A percentile compares a stretch with the other conserved stretches of the same genome.
Evolutionary conservation across 2,113 vertebrate species (phyloP).

Genomic region (Dermatemys mawii): DNA sequence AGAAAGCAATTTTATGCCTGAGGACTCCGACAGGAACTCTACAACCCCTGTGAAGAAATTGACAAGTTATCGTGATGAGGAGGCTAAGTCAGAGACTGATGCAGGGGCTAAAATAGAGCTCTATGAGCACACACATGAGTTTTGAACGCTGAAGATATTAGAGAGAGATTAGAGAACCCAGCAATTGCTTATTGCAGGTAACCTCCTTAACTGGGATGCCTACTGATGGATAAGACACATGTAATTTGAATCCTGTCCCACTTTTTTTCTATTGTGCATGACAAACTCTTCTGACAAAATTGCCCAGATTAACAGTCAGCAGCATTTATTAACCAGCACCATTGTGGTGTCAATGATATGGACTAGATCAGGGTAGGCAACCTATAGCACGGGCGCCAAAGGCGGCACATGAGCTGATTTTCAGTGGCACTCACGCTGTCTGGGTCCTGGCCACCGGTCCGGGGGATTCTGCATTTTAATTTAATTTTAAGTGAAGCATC

Average conservation of each 20-base stretch:
- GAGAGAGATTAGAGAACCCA: not conserved
- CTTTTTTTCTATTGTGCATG: slow-evolving; percentile 4
- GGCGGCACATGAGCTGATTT: too few species aligned
- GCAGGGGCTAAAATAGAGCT: slow-evolving; percentile 9
- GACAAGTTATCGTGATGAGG: not conserved
- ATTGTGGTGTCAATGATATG: fast-evolving
- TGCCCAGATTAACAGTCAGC: not conserved
- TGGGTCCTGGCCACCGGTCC: too few species aligned
- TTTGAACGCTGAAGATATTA: not conserved
- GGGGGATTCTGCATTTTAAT: too few species aligned
- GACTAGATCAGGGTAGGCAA: too few species aligned
- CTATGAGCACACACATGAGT: fast-evolving
- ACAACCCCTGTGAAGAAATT: slow-evolving; percentile 21
- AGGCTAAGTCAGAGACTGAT: slow-evolving; percentile 40
- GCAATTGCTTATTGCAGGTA: slow-evolving; percentile 22
- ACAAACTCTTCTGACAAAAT: not conserved
- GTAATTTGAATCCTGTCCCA: not conserved
- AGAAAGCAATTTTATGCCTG: slow-evolving; percentile 46
- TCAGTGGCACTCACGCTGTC: too few species aligned
- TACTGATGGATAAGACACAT: not conserved
- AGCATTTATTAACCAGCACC: not conserved
- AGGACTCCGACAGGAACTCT: slow-evolving; percentile 36
- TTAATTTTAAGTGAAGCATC: too few species aligned
- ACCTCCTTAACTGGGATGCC: not conserved
- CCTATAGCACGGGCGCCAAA: too few species aligned